A percentile compares a stretch with the other conserved stretches of the same genome.
These are phyloP conservation scores for Aramus guarauna DNA, from an alignment of 2,113 vertebrate species.

Conservation along the genomic window DNA sequence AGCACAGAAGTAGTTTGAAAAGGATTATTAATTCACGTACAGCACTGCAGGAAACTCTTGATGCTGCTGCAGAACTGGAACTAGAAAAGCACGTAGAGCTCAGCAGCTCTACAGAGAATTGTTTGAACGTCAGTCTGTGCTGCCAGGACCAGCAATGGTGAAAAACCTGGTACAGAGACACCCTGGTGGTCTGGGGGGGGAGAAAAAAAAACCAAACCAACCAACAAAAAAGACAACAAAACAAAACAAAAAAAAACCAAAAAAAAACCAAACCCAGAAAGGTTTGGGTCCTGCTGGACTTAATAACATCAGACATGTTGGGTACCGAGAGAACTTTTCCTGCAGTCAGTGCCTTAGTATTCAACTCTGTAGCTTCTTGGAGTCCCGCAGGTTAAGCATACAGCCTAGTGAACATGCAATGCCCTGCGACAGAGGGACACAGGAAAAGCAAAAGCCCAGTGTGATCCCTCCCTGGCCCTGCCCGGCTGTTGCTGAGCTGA, in stretches of 20 bases:
- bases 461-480: neutral
- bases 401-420: neutral
- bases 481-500: fast-evolving
- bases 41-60: neutral
- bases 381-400: neutral
- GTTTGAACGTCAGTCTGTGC: neutral
- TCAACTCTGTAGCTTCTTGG: neutral
- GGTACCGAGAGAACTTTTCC: neutral
- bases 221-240: no score
- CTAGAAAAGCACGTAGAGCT: neutral
- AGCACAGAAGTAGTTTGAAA: neutral
- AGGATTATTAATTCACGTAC: neutral
- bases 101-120: neutral
- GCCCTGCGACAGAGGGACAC: neutral
- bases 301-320: no score
- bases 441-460: neutral
- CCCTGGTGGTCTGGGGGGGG: no score
- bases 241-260: no score
- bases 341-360: neutral
- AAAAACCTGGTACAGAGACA: neutral
- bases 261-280: neutral
- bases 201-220: neutral
- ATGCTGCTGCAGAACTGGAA: neutral
- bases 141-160: neutral
- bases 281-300: neutral